Evolutionary conservation across 2,797 vertebrate genomes (phyloP), one percentile per base, ranked within the genome.

Genomic region (Leptodactylus fallax): DNA sequence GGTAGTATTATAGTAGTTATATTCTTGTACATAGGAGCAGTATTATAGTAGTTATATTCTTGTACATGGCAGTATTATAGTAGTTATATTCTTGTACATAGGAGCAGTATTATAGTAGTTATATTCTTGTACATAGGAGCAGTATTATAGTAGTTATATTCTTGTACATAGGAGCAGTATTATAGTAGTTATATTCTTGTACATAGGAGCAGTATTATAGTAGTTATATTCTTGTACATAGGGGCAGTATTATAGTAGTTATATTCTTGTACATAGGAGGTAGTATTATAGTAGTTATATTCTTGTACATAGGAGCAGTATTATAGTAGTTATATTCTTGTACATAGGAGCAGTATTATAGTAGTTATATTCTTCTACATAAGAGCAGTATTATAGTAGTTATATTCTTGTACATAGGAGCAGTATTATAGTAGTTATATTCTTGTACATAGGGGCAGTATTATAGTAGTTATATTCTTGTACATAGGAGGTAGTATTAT

Each of bases 111-210:
- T 67, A 67, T 25, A 67, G 63, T 67, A 67, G 63, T 67, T 61
- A 67, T 67, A 67, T 25, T 67, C 63, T 25, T 67, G 63, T 25
- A 67, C 17, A 67, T 67, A 67, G 63, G 63, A 25, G 63, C 63
- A 67, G 63, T 67, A 67, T 67, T 67, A 72, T 72, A 72, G 69
- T 72, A 72, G 69, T 69, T 69, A 69, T 69, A 69, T 27, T 69
- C 65, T 36, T 69, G 65, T 67, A 67, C n/a, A 67, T 67, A 19
- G 65, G 23, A 7, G 25, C 25, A 69, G 65, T 69, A 69, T 69
- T 69, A 69, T 69, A 69, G 65, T 69, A 69, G 65, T 69, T 69
- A 69, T 69, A 69, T 25, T 69, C 65, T 27, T 69, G 65, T 27
- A 69, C 10, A 69, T 69, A 69, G 65, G 12, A 10, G 61, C 21